phyloP scores from a whole-genome alignment of 2,113 vertebrate genomes.

The Terrapene triunguis region DNA sequence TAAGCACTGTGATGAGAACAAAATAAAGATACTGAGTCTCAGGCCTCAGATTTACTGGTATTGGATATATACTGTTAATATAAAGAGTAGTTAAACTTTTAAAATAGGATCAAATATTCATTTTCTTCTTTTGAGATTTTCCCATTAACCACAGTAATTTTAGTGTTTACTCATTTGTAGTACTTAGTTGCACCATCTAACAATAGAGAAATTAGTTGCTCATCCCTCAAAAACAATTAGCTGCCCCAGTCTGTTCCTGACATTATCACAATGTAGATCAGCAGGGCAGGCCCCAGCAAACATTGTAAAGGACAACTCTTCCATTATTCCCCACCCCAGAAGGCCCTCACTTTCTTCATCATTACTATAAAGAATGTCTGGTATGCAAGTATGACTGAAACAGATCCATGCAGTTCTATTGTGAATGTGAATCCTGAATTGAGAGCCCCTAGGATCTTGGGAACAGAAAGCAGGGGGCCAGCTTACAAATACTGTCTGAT shows the following conservation, averaged over 20 bases:
- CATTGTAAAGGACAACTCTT: slow-evolving; percentile 20
- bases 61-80: not conserved
- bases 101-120: not conserved
- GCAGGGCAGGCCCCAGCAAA: not conserved
- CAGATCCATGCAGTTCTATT: slow-evolving; percentile 25
- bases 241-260: not conserved
- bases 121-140: not conserved
- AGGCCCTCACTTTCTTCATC: slow-evolving; percentile 26
- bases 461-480: not conserved
- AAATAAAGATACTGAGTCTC: not conserved
- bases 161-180: not conserved
- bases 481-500: not conserved
- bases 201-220: slow-evolving; percentile 18
- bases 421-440: not conserved
- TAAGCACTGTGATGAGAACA: not conserved
- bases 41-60: not conserved
- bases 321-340: slow-evolving; percentile 34
- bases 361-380: slow-evolving; percentile 67
- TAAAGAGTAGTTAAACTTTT: not conserved
- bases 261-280: slow-evolving; percentile 33
- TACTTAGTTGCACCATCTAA: not conserved
- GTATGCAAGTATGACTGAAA: slow-evolving; percentile 57
- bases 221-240: slow-evolving; percentile 22
- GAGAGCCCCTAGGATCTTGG: not conserved
- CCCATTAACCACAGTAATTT: not conserved